phyloP scores from a whole-genome alignment of 2,888 invertebrate species.

The Falcaria lacertinaria region DNA sequence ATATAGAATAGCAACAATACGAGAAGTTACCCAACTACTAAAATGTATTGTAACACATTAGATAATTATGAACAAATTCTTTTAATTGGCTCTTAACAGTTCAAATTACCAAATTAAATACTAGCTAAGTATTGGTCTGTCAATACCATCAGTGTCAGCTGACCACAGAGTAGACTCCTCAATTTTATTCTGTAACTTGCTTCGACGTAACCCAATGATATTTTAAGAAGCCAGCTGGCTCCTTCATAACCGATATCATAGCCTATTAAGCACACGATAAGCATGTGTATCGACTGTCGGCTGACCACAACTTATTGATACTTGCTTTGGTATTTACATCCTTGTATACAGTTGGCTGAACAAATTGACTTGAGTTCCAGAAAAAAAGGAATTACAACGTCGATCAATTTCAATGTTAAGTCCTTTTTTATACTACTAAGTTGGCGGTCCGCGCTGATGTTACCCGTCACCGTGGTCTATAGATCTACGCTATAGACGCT shows the following conservation, averaged over 20 bases:
- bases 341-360: constrained; percentile 4
- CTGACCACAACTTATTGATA: constrained; percentile 42
- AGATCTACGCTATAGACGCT: no score
- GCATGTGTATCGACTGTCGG: constrained; percentile 39
- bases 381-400: background rate
- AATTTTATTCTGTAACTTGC: constrained; percentile 24
- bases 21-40: no score
- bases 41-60: no score
- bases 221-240: constrained; percentile 42
- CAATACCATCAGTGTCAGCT: constrained; percentile 11
- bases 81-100: background rate
- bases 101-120: background rate
- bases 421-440: no score
- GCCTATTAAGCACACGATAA: constrained; percentile 56
- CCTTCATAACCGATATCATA: constrained; percentile 47
- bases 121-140: background rate
- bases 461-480: no score
- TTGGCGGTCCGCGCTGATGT: no score
- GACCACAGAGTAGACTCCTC: constrained; percentile 29
- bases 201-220: constrained; percentile 42
- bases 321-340: constrained; percentile 4
- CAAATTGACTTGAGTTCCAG: background rate
- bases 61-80: no score
- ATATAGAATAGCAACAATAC: no score
- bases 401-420: background rate